Conservation (phyloP, 2,113 vertebrate species). For the Theropithecus gelada region DNA sequence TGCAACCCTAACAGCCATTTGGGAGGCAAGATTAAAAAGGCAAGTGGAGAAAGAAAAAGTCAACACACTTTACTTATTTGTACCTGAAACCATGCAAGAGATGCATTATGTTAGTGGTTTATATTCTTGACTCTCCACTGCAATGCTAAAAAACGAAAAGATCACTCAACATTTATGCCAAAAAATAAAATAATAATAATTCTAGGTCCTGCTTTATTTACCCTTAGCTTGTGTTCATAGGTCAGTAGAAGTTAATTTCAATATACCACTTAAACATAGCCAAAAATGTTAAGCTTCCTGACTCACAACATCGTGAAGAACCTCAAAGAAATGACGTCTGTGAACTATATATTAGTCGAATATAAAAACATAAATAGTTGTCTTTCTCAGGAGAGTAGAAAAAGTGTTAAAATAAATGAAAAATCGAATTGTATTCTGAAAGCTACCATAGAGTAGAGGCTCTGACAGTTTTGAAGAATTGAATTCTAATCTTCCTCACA, state of each 20-base stretch:
- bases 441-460: neutral
- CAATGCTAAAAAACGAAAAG: neutral
- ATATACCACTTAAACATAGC: neutral
- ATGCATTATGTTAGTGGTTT: neutral
- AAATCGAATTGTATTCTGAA: neutral
- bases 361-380: neutral
- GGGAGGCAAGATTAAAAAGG: neutral
- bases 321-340: fast-evolving
- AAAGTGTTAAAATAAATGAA: neutral
- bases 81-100: neutral
- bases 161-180: neutral
- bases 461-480: neutral
- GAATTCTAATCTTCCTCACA: neutral
- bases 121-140: neutral
- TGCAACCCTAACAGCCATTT: neutral
- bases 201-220: neutral
- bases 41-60: neutral
- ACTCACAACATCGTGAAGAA: neutral
- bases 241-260: neutral
- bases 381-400: neutral
- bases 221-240: neutral
- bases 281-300: neutral
- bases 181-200: neutral
- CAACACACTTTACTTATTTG: neutral
- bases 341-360: fast-evolving